Base-by-base conservation (phyloP, 2,797 vertebrate species). In the Taenioides sp. region DNA sequence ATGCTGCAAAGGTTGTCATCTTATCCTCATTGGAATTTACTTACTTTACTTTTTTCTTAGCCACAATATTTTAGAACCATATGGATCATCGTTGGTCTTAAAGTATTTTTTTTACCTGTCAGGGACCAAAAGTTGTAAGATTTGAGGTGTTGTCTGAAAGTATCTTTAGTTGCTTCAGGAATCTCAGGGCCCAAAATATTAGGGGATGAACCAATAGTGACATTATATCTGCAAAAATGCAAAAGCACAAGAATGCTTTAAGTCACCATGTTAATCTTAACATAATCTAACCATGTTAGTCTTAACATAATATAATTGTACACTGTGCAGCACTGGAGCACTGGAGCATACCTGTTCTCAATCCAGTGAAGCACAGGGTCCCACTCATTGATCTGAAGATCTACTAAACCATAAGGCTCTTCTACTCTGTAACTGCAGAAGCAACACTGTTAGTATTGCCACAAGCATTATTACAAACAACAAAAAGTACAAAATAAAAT, bases 381-480 rank as follows among this genome's bases (percentile, higher is more conserved):
- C 98, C 98, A 99, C 70, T 99, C 97, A 20, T 96, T 96, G 82
- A 86, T 97, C 85, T 99, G 98, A 60, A 99, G 94, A 77, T 98
- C 96, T 66, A 97, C 97, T 90, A 99, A 90, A 59, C 87, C 94
- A 1, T 91, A 76, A 3, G 98, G 98, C 5, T 98, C 97, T 62
- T 99, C 98, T 66, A 99, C 95, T 82, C 97, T 96, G 91, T 96
- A 99, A 92, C 98, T 99, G 78, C 75, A 93, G 65, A 28, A 80
- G 4, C 4, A 55, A 67, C 27, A 72, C 1, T 10, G 23, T 40
- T 11, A 58, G 62, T 43, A 40, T 4, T 16, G 18, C 61, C 18
- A 14, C 34, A 37, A 14, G 4, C 4, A 14, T 23, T 62, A 60
- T 31, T 31, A 62, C 60, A 20, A 1, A n/a, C 9, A 37, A 14